A percentile compares a stretch with the other conserved stretches of the same genome.
phyloP scores from a whole-genome alignment of 2,797 vertebrate genomes.

The Xiphophorus birchmanni region DNA sequence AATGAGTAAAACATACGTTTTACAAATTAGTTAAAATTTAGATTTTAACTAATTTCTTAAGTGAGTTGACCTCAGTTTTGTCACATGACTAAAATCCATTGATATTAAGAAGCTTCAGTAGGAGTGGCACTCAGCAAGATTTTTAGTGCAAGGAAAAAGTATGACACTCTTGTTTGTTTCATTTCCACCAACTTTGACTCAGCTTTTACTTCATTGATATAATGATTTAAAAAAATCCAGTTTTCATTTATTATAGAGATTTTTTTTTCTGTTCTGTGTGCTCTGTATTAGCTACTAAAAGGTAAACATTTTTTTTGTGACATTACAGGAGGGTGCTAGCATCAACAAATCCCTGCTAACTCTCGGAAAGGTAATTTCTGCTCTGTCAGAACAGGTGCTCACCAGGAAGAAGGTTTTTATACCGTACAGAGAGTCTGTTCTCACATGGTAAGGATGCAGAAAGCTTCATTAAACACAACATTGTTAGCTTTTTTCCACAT shows the following conservation, averaged over 20 bases:
- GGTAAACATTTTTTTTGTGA: conserved; percentile 9
- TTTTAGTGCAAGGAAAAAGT: neutral
- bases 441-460: conserved; percentile 88
- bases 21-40: too few species aligned
- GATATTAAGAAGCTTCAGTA: neutral
- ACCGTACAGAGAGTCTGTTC: conserved; percentile 95
- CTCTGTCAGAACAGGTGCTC: conserved; percentile 88
- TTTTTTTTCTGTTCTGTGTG: neutral
- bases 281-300: neutral
- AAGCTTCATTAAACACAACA: neutral
- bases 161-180: neutral
- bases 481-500: neutral
- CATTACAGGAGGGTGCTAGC: conserved; percentile 90
- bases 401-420: conserved; percentile 86
- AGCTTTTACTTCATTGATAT: neutral
- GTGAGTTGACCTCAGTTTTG: neutral
- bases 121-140: neutral
- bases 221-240: neutral
- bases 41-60: neutral
- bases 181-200: neutral
- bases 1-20: too few species aligned
- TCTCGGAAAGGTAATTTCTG: conserved; percentile 94
- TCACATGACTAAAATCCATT: neutral
- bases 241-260: neutral
- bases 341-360: conserved; percentile 97